Base-by-base conservation (phyloP, 1,140 invertebrate species). In the Homalodisca vitripennis region DNA sequence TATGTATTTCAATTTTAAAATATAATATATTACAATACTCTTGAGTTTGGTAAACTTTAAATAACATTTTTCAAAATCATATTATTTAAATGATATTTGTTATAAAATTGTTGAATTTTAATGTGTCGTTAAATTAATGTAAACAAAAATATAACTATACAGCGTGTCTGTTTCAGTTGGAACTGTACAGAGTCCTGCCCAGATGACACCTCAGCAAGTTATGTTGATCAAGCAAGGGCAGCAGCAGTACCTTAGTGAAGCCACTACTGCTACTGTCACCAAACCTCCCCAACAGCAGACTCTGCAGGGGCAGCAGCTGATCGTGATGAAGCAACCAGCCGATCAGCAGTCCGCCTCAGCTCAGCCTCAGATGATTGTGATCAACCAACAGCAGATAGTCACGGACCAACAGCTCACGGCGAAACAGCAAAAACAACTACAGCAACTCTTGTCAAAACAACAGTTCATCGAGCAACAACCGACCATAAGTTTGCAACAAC, bases 101-200 rank as follows among this genome's bases (percentile, higher is more conserved):
- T n/a, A n/a, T n/a, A n/a, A n/a, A n/a, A n/a, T n/a, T n/a, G n/a
- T n/a, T n/a, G n/a, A n/a, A n/a, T n/a, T n/a, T n/a, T n/a, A n/a
- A n/a, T n/a, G n/a, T n/a, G n/a, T n/a, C n/a, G n/a, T n/a, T n/a
- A n/a, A n/a, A n/a, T n/a, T n/a, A n/a, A n/a, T n/a, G n/a, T n/a
- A n/a, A n/a, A n/a, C n/a, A n/a, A n/a, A n/a, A n/a, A n/a, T n/a
- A n/a, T n/a, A n/a, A n/a, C n/a, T n/a, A n/a, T n/a, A n/a, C n/a
- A n/a, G n/a, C n/a, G n/a, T n/a, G n/a, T 3, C 53, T 70, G 12
- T 69, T 69, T 14, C 51, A 82, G 80, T 57, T 79, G 79, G 75
- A 77, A 81, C 67, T 6, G 67, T 72, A 3, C 67, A 68, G 26
- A 55, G 55, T 29, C 30, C 67, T 3, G 51, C 64, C 31, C 66